phyloP scores from a whole-genome alignment of 2,113 vertebrate genomes.

The Neodontobutis hainanensis region DNA sequence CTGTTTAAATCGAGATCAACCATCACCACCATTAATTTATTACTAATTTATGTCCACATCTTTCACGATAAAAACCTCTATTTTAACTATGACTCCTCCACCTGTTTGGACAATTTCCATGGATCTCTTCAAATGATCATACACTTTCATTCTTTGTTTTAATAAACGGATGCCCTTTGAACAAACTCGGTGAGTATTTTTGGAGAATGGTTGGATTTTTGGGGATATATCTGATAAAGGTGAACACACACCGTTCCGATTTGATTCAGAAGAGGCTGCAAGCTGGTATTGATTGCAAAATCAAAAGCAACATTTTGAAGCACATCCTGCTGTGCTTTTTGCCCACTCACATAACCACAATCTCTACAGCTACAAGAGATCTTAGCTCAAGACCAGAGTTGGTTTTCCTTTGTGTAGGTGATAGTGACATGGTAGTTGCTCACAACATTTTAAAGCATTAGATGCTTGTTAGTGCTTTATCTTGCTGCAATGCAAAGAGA shows the following conservation, averaged over 20 bases:
- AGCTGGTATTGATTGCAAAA: slow-evolving; percentile 23
- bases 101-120: no score
- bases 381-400: slow-evolving; percentile 22
- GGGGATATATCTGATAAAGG: background rate
- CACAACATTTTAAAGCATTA: slow-evolving; percentile 25
- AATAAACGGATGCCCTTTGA: no score
- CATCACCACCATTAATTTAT: no score
- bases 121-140: no score
- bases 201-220: slow-evolving; percentile 4
- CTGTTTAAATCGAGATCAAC: no score
- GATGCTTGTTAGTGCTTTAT: slow-evolving; percentile 7
- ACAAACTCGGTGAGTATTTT: background rate
- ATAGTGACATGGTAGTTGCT: slow-evolving; percentile 23
- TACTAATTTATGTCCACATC: no score
- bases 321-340: slow-evolving; percentile 8
- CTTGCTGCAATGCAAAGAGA: slow-evolving; percentile 1
- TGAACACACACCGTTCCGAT: slow-evolving; percentile 18
- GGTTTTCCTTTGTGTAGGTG: background rate
- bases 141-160: no score
- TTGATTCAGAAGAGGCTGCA: slow-evolving; percentile 15
- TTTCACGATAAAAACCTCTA: no score
- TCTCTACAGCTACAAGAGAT: slow-evolving; percentile 19
- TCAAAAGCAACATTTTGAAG: slow-evolving; percentile 11
- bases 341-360: slow-evolving; percentile 8
- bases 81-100: no score